Evolutionary conservation across 2,797 vertebrate genomes (phyloP).

Genomic region (Onychomys leucogaster): DNA sequence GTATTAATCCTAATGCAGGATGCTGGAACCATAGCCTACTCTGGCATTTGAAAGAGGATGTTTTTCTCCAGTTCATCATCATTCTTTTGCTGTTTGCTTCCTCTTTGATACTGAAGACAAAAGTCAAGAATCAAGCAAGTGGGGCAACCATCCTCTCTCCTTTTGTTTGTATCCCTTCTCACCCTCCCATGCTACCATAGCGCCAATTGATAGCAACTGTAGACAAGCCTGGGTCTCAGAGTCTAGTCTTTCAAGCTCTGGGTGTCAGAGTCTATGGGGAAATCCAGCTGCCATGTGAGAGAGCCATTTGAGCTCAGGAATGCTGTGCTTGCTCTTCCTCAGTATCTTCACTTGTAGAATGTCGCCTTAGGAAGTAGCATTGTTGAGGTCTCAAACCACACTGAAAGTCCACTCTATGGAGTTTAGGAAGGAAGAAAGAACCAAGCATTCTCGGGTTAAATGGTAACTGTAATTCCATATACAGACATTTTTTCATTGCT

Average conservation of each 20-base stretch:
- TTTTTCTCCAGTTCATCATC: background rate
- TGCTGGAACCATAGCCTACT: background rate
- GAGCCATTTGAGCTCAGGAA: background rate
- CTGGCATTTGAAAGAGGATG: background rate
- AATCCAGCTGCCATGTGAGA: background rate
- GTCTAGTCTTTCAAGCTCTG: background rate
- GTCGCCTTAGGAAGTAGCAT: background rate
- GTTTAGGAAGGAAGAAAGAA: constrained; percentile 23
- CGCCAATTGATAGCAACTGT: background rate
- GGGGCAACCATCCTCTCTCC: background rate
- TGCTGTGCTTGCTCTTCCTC: background rate
- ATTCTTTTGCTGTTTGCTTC: constrained; percentile 1
- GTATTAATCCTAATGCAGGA: background rate
- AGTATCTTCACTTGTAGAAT: constrained; percentile 22
- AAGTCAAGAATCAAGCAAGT: background rate
- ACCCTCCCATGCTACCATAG: background rate
- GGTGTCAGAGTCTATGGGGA: background rate
- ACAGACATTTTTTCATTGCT: constrained; percentile 27
- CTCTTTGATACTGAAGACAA: background rate
- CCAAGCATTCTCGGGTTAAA: background rate
- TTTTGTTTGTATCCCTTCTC: background rate
- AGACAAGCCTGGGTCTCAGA: background rate
- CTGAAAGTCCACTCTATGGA: background rate
- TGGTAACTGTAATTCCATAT: background rate
- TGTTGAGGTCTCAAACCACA: background rate